These are phyloP conservation scores for Bicyclus anynana DNA, from an alignment of 1,140 invertebrate genomes.

Conservation along the genomic window DNA sequence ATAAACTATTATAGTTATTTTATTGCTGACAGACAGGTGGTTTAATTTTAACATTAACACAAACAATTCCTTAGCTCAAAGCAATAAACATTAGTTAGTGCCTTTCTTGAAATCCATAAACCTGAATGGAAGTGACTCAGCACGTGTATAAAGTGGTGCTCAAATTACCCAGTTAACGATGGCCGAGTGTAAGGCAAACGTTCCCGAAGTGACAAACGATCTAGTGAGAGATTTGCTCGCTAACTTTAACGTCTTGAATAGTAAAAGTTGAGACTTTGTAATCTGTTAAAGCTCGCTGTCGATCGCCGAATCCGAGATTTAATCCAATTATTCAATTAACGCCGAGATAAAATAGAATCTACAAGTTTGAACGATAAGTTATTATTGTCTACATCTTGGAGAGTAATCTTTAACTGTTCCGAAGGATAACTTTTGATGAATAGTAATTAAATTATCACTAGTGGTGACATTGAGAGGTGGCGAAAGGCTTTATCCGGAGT, in stretches of 20 bases:
- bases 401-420: too few relatives aligned
- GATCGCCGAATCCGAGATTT: neutral
- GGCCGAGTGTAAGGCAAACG: neutral
- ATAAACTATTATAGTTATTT: too few relatives aligned
- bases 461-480: too few relatives aligned
- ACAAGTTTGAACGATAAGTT: too few relatives aligned
- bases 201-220: neutral
- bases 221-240: neutral
- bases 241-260: conserved; percentile 2
- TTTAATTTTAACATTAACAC: too few relatives aligned
- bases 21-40: too few relatives aligned
- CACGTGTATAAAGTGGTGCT: neutral
- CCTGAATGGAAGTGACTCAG: neutral
- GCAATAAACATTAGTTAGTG: neutral
- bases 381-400: too few relatives aligned
- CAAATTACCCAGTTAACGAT: conserved; percentile 1
- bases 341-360: neutral
- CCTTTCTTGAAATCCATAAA: neutral
- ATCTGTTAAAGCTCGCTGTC: neutral
- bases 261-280: neutral
- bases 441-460: too few relatives aligned
- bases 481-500: too few relatives aligned
- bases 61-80: neutral
- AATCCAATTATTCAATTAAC: neutral
- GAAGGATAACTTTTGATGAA: too few relatives aligned